A percentile compares a stretch with the other conserved stretches of the same genome.
Conservation (phyloP, 2,113 vertebrate genomes). For the Rattus norvegicus region GRCr8 NC_086023.1:53753001-53753500, state of each 20-base stretch:
- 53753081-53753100: neutral
- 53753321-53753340: conserved; percentile 76
- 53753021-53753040: neutral
- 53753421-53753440: conserved; percentile 44
- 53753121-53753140: conserved; percentile 61
- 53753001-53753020: neutral
- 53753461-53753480: neutral
- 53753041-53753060: neutral
- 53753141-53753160: conserved; percentile 70
- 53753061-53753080: neutral
- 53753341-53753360: conserved; percentile 72
- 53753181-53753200: conserved; percentile 43
- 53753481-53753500: conserved; percentile 37
- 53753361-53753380: conserved; percentile 72
- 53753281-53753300: conserved; percentile 77
- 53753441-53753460: conserved; percentile 2
- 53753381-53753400: conserved; percentile 61
- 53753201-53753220: conserved; percentile 70
- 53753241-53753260: conserved; percentile 73
- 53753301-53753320: conserved; percentile 80
- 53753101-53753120: neutral
- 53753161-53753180: conserved; percentile 39
- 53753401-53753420: conserved; percentile 58
- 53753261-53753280: conserved; percentile 72
- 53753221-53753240: conserved; percentile 65